These are phyloP conservation scores for Drosophila dunni DNA, from an alignment of 1,140 invertebrate genomes.

Conservation along the genomic window DNA sequence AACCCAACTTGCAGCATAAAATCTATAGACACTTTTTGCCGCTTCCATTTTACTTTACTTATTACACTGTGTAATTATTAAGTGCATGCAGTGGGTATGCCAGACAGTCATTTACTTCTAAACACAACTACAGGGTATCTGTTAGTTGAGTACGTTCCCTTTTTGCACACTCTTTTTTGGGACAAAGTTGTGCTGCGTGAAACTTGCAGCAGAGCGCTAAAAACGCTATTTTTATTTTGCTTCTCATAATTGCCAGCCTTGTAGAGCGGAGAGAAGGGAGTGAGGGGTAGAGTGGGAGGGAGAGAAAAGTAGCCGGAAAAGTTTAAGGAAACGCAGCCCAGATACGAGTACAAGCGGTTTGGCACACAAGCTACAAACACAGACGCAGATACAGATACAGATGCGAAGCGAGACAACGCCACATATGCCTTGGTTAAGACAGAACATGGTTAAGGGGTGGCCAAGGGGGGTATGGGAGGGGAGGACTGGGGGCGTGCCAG, in stretches of 20 bases:
- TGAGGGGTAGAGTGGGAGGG: constrained; percentile 50
- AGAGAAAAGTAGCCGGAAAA: constrained; percentile 30
- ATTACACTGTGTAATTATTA: not conserved
- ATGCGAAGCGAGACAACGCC: constrained; percentile 33
- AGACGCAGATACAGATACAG: constrained; percentile 17
- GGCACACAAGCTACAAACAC: constrained; percentile 60
- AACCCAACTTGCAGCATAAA: constrained; percentile 53
- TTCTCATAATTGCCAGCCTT: constrained; percentile 67
- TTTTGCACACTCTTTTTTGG: constrained; percentile 35
- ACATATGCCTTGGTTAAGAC: constrained; percentile 37
- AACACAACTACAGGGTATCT: constrained; percentile 1
- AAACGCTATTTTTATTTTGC: constrained; percentile 76
- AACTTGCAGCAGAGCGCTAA: constrained; percentile 64
- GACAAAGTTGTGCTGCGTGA: constrained; percentile 48
- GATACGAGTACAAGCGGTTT: constrained; percentile 72
- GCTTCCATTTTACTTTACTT: constrained; percentile 21
- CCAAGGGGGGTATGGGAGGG: not conserved
- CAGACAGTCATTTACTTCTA: not conserved
- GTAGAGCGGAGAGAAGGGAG: constrained; percentile 42
- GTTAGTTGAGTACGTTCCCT: constrained; percentile 16
- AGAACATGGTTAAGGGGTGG: not conserved
- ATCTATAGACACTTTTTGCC: constrained; percentile 61
- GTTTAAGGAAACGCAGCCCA: constrained; percentile 76
- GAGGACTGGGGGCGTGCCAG: not conserved
- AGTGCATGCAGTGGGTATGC: not conserved